A percentile compares a stretch with the other conserved stretches of the same genome.
phyloP scores from a whole-genome alignment of 2,797 vertebrate species.

The Balearica regulorum region DNA sequence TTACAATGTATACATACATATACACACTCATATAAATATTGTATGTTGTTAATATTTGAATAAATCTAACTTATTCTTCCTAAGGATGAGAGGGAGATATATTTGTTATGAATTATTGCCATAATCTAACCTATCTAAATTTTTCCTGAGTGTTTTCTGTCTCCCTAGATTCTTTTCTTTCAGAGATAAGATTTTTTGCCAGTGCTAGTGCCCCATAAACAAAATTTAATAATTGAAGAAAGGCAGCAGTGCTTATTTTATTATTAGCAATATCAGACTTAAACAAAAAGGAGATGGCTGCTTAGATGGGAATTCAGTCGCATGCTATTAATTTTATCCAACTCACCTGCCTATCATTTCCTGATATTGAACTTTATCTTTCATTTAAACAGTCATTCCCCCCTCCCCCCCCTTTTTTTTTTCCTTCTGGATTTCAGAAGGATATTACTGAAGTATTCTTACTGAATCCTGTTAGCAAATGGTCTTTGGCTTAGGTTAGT shows the following conservation, averaged over 20 bases:
- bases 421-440: neutral
- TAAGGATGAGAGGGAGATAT: neutral
- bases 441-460: neutral
- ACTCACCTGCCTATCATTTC: neutral
- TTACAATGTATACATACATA: neutral
- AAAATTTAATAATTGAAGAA: neutral
- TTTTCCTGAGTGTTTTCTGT: neutral
- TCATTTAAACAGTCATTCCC: neutral
- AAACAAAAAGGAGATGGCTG: neutral
- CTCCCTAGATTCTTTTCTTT: neutral
- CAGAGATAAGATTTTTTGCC: neutral
- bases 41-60: neutral
- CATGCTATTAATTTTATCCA: neutral
- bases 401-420: too few species aligned
- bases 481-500: neutral
- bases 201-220: neutral
- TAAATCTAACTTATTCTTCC: neutral
- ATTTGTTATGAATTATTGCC: neutral
- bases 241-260: neutral
- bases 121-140: neutral
- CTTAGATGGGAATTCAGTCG: neutral
- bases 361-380: neutral
- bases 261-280: neutral
- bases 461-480: neutral
- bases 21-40: neutral